Evolutionary conservation across 1,140 invertebrate genomes (phyloP).

Genomic region (Lepidurus arcticus): DNA sequence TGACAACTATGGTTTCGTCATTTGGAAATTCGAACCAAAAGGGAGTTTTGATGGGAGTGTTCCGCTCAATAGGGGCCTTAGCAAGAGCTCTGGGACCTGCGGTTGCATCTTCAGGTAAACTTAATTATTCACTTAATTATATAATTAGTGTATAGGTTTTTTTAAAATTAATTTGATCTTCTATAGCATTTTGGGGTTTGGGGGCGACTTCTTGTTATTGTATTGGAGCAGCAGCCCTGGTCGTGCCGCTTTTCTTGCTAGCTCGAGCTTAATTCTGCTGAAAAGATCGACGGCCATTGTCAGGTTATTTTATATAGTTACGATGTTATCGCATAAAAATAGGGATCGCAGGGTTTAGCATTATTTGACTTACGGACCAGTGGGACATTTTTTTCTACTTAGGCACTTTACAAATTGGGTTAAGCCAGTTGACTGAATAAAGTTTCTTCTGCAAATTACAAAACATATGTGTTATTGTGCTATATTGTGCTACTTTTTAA

Average conservation of each 20-base stretch:
- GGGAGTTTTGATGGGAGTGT: constrained; percentile 86
- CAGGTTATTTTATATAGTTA: no score
- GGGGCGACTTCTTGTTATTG: constrained; percentile 40
- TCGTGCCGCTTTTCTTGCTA: constrained; percentile 39
- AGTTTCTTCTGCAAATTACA: no score
- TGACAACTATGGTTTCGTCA: constrained; percentile 81
- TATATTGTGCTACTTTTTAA: no score
- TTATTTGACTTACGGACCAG: no score
- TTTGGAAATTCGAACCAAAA: constrained; percentile 78
- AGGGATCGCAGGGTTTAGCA: no score
- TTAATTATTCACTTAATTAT: background rate
- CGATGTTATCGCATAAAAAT: no score
- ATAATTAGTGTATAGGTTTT: background rate
- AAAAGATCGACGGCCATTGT: no score
- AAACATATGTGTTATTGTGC: no score
- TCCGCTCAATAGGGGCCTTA: constrained; percentile 86
- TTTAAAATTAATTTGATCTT: background rate
- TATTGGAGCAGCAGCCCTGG: constrained; percentile 38
- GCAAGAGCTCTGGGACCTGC: constrained; percentile 88
- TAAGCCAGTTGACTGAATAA: no score
- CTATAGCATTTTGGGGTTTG: constrained; percentile 40
- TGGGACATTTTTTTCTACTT: no score
- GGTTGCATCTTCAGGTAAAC: constrained; percentile 56
- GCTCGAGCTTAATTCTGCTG: constrained; percentile 20
- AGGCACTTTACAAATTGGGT: no score